Evolutionary conservation across 2,888 invertebrate genomes (phyloP).

Genomic region (Amitus sp.): DNA sequence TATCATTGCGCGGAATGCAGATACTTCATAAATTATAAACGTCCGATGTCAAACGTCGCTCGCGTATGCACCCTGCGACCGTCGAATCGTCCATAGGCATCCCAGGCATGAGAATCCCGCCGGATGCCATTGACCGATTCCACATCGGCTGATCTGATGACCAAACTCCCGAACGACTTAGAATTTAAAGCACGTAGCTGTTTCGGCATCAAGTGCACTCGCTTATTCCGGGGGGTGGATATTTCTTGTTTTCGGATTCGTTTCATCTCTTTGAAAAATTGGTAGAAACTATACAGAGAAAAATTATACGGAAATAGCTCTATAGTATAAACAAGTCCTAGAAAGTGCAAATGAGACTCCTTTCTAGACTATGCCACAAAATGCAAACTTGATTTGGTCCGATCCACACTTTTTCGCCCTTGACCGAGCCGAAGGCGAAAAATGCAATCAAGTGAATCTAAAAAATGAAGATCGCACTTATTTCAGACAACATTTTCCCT

Average conservation of each 20-base stretch:
- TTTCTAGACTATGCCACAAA: too few species aligned
- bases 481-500: too few species aligned
- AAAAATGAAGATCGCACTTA: too few species aligned
- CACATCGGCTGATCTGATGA: slow-evolving; percentile 25
- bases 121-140: slow-evolving; percentile 45
- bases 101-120: slow-evolving; percentile 55
- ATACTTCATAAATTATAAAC: slow-evolving; percentile 64
- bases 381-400: too few species aligned
- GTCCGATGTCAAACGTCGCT: slow-evolving; percentile 53
- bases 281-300: not conserved
- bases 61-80: slow-evolving; percentile 48
- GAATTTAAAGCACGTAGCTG: slow-evolving; percentile 24
- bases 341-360: too few species aligned
- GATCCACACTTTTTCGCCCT: too few species aligned
- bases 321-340: too few species aligned
- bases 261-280: not conserved
- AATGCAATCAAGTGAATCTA: too few species aligned
- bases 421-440: too few species aligned
- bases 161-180: slow-evolving; percentile 29
- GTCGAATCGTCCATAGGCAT: slow-evolving; percentile 55
- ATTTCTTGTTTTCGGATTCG: not conserved
- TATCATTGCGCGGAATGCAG: slow-evolving; percentile 60
- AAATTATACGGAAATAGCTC: not conserved
- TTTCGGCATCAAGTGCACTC: slow-evolving; percentile 17
- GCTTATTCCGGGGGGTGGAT: not conserved